Conservation (phyloP, 2,888 invertebrate genomes). For the Rotaria macrura region DNA sequence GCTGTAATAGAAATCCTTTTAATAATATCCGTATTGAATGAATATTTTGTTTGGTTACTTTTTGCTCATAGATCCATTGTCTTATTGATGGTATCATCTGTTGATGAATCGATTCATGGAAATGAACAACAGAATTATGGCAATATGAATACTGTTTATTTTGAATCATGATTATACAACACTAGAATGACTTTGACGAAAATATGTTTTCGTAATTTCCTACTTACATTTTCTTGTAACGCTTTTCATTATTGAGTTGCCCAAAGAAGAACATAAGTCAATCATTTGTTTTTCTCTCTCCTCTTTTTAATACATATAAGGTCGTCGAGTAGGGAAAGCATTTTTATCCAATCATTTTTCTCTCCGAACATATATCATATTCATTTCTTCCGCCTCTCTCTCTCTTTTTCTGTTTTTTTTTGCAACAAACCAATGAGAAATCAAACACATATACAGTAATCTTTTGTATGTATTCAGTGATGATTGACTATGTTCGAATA, state of each 20-base stretch:
- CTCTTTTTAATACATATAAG: too few relatives aligned
- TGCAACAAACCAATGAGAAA: neutral
- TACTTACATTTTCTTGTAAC: neutral
- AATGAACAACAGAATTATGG: neutral
- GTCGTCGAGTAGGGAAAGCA: neutral
- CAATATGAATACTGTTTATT: neutral
- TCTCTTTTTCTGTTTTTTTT: neutral
- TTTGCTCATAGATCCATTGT: neutral
- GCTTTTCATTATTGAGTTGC: neutral
- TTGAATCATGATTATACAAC: neutral
- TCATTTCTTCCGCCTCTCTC: too few relatives aligned
- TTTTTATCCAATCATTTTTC: neutral
- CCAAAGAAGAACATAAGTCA: neutral
- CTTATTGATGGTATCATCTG: neutral
- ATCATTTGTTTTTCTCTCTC: neutral
- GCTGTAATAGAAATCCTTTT: neutral
- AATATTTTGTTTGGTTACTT: neutral
- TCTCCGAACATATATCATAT: neutral
- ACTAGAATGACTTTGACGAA: neutral
- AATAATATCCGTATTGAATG: too few relatives aligned
- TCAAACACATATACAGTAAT: too few relatives aligned
- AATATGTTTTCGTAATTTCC: neutral
- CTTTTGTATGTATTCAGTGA: neutral
- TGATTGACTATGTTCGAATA: neutral
- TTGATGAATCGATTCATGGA: neutral